A percentile compares a stretch with the other conserved stretches of the same genome.
These are phyloP conservation scores for Corella eumyota DNA, from an alignment of 23 tunicate species.

Conservation along the genomic window DNA sequence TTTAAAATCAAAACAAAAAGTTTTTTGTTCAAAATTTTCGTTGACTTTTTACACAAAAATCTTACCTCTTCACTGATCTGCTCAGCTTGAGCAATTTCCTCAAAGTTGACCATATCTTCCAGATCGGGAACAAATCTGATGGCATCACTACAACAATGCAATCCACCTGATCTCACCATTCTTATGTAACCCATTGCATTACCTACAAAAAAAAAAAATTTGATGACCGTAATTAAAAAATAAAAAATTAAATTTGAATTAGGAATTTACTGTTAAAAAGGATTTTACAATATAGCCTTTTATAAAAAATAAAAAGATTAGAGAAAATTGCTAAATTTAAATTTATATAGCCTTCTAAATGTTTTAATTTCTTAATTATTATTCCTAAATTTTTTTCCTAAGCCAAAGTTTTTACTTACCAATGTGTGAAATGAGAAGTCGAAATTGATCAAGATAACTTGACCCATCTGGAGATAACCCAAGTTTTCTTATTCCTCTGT, in stretches of 20 bases:
- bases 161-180: constrained; percentile 84
- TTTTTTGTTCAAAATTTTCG: not conserved
- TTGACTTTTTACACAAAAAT: too few relatives aligned
- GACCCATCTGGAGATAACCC: constrained; percentile 68
- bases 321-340: not conserved
- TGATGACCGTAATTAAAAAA: not conserved
- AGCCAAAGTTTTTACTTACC: constrained; percentile 8
- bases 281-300: too few relatives aligned
- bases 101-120: constrained; percentile 79
- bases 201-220: constrained; percentile 12
- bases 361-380: not conserved
- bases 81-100: constrained; percentile 63
- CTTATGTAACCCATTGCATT: constrained; percentile 94
- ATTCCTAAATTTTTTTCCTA: not conserved
- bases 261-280: not conserved
- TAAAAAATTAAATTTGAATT: not conserved
- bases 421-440: constrained; percentile 72
- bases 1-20: not conserved
- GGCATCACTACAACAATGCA: constrained; percentile 85
- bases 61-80: constrained; percentile 61
- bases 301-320: too few relatives aligned
- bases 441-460: constrained; percentile 77
- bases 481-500: constrained; percentile 71
- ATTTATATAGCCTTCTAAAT: not conserved
- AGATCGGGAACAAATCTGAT: constrained; percentile 83